Conservation (phyloP, 2,113 vertebrate species). For the Cochlearius cochlearius region DNA sequence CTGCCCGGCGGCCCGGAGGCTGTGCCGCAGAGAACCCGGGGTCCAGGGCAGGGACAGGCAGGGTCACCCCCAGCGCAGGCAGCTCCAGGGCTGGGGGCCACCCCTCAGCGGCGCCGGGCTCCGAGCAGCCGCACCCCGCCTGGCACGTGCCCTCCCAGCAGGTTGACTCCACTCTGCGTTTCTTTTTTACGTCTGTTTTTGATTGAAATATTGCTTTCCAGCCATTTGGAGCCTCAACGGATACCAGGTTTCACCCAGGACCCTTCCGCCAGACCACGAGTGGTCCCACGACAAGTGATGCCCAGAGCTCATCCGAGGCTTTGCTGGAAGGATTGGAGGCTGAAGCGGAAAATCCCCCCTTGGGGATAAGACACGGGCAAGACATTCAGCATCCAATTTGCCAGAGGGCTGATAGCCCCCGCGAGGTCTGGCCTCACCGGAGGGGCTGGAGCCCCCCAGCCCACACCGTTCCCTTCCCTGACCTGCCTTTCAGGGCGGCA, state of each 20-base stretch:
- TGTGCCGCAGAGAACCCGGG: fast-evolving
- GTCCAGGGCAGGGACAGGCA: fast-evolving
- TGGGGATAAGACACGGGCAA: fast-evolving
- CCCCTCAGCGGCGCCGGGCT: fast-evolving
- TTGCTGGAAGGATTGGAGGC: neutral
- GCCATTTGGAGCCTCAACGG: neutral
- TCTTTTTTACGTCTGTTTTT: neutral
- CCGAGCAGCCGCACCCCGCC: fast-evolving
- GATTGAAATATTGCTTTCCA: neutral
- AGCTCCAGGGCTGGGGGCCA: neutral
- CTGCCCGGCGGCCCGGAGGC: neutral
- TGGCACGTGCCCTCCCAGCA: fast-evolving
- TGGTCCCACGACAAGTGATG: fast-evolving
- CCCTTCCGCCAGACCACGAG: fast-evolving
- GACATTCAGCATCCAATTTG: neutral
- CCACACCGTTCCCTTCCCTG: neutral
- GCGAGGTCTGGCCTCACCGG: fast-evolving
- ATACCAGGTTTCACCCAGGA: neutral
- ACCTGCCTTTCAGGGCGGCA: fast-evolving
- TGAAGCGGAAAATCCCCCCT: fast-evolving
- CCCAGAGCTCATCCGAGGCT: fast-evolving
- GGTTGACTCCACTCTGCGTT: neutral
- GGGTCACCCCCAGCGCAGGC: neutral
- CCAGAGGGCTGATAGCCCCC: neutral
- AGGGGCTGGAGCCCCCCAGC: neutral